A percentile compares a stretch with the other conserved stretches of the same genome.
Evolutionary conservation across 2,888 invertebrate species (phyloP).

Genomic region (Coremacera marginata): DNA sequence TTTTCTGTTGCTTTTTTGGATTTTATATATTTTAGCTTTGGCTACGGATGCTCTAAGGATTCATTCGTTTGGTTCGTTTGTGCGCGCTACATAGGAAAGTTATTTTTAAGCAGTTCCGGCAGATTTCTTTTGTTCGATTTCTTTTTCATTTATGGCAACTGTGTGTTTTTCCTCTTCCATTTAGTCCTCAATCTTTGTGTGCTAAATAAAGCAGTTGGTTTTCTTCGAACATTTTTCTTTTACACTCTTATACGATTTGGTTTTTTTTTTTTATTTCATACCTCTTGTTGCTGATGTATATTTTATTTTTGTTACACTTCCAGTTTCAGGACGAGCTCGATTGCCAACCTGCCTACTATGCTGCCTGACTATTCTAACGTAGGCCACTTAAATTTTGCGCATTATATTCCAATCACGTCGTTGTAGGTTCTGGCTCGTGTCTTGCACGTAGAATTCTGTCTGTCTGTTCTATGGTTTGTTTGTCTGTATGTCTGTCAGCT

Average conservation of each 20-base stretch:
- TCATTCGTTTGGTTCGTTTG: slow-evolving; percentile 8
- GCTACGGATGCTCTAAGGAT: neutral
- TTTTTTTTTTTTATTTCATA: neutral
- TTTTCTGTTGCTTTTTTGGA: neutral
- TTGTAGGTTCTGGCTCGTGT: neutral
- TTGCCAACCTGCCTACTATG: neutral
- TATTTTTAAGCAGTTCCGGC: slow-evolving; percentile 30
- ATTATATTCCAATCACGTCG: slow-evolving; percentile 62
- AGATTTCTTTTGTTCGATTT: slow-evolving; percentile 43
- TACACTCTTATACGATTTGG: neutral
- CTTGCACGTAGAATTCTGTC: neutral
- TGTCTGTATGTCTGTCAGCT: slow-evolving; percentile 8
- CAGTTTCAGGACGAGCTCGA: neutral
- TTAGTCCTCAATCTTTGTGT: slow-evolving; percentile 35
- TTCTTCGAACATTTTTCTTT: slow-evolving; percentile 43
- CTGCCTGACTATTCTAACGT: slow-evolving; percentile 41
- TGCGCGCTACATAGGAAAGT: slow-evolving; percentile 19
- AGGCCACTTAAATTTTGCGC: slow-evolving; percentile 57
- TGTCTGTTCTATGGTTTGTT: neutral
- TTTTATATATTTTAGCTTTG: neutral
- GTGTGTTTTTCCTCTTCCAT: slow-evolving; percentile 11
- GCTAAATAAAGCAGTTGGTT: slow-evolving; percentile 56
- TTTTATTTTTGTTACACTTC: slow-evolving; percentile 55
- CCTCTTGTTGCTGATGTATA: slow-evolving; percentile 54
- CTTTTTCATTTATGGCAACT: slow-evolving; percentile 8